Percentiles rank a stretch among this genome's conserved stretches.
Evolutionary conservation across 2,113 vertebrate species (phyloP).

Genomic region (Cyprinus carpio): DNA sequence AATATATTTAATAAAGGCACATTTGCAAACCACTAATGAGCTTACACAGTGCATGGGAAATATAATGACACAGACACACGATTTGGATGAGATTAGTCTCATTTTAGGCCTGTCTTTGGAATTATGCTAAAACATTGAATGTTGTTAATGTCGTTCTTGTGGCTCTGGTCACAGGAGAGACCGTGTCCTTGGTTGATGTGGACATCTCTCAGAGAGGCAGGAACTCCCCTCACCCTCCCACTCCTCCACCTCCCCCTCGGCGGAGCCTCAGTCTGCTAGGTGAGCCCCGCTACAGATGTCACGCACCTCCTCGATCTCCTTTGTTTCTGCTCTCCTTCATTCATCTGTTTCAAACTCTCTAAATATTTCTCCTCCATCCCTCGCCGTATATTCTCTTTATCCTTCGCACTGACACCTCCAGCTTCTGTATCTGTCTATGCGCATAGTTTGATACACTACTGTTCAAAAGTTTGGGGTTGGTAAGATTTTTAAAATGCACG

Average conservation of each 20-base stretch:
- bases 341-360: slow-evolving; percentile 36
- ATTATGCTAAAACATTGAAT: not conserved
- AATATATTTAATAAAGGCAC: slow-evolving; percentile 21
- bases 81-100: slow-evolving; percentile 15
- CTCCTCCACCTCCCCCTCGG: slow-evolving; percentile 91
- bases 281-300: slow-evolving; percentile 61
- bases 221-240: slow-evolving; percentile 89
- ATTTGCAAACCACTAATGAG: slow-evolving; percentile 3
- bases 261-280: slow-evolving; percentile 95
- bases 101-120: not conserved
- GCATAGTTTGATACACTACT: not conserved
- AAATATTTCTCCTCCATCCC: slow-evolving; percentile 18
- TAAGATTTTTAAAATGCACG: not conserved
- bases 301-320: slow-evolving; percentile 23
- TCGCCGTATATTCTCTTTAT: not conserved
- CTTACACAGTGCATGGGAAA: slow-evolving; percentile 14
- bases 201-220: slow-evolving; percentile 90
- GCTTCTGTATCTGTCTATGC: not conserved
- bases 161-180: slow-evolving; percentile 81
- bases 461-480: not conserved
- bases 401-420: not conserved
- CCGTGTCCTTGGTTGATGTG: slow-evolving; percentile 94
- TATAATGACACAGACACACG: slow-evolving; percentile 7
- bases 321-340: not conserved
- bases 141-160: not conserved